These are phyloP conservation scores for Probosciger aterrimus DNA, from an alignment of 2,113 vertebrate genomes.

Conservation along the genomic window DNA sequence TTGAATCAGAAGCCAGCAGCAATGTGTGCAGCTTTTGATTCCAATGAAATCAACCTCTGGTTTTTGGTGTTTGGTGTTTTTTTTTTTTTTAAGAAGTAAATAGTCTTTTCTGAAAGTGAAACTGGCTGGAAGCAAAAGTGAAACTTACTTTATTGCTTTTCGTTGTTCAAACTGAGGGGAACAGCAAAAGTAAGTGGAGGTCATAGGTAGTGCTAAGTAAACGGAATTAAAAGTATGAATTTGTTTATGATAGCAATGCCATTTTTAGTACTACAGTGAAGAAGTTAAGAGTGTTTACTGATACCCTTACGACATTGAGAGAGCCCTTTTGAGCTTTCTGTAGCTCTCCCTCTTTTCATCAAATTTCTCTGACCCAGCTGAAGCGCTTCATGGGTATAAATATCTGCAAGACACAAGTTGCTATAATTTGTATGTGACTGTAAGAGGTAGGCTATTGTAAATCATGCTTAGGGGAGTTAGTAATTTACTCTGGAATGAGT, in stretches of 20 bases:
- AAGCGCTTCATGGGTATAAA: neutral
- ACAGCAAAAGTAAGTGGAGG: neutral
- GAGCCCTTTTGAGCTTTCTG: neutral
- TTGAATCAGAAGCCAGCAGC: slow-evolving; percentile 22
- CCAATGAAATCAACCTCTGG: neutral
- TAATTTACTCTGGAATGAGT: neutral
- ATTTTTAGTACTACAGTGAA: neutral
- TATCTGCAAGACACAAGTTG: neutral
- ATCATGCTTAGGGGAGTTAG: neutral
- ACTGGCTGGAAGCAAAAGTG: slow-evolving; percentile 24
- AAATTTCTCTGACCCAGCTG: neutral
- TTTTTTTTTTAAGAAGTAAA: neutral
- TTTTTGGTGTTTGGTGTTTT: neutral
- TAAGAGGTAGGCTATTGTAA: neutral
- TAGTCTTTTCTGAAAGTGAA: slow-evolving; percentile 19
- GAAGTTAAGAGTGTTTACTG: slow-evolving; percentile 10
- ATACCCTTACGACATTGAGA: neutral
- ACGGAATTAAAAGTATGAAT: slow-evolving; percentile 3
- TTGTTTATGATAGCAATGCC: neutral
- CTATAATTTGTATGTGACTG: neutral
- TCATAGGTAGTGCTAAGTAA: neutral
- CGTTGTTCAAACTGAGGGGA: neutral
- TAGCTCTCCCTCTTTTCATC: neutral
- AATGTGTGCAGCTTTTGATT: slow-evolving; percentile 18
- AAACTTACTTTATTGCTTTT: slow-evolving; percentile 47